Base-by-base conservation (phyloP, 2,888 invertebrate genomes). In the Catocala nupta region DNA sequence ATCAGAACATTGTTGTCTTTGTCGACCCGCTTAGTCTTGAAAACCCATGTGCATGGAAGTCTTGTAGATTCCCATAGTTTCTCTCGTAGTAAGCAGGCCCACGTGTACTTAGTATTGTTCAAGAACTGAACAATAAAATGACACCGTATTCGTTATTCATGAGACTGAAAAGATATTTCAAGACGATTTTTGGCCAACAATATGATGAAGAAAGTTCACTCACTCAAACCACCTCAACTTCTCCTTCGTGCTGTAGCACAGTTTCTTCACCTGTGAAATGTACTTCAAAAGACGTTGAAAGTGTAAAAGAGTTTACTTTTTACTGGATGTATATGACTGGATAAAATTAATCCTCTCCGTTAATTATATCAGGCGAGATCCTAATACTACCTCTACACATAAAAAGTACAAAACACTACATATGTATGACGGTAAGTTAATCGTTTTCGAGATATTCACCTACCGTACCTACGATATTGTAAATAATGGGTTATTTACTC, bases 91-190 rank as follows among this genome's bases (percentile, higher is more conserved):
- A 60, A 39, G 43, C 16, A 48, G 48, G 42, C 12, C 62, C 62
- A 63, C 52, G 57, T 63, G 48, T 48, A 63, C 57, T 63, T 63
- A 34, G 62, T 62, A 62, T 33, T 62, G 55, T 39, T 62, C 50
- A 45, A 55, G 56, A 55, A 55, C 55, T 39, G 56, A 49, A 54
- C 51, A 42, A 50, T 63, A 45, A 45, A 49, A 63, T 63, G 55
- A 51, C 63, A 50, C 51, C 63, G 50, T 25, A 55, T 36, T 36
- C 12, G 45, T 63, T 59, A 59, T 44, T 50, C 50, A 63, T n/a
- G n/a, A n/a, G n/a, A n/a, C n/a, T n/a, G n/a, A n/a, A n/a, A n/a
- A n/a, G n/a, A n/a, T n/a, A n/a, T n/a, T n/a, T n/a, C n/a, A n/a
- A n/a, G n/a, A n/a, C n/a, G n/a, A n/a, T n/a, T n/a, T n/a, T n/a